Conservation (phyloP, 1,140 invertebrate genomes). For the Cydia fagiglandana region DNA sequence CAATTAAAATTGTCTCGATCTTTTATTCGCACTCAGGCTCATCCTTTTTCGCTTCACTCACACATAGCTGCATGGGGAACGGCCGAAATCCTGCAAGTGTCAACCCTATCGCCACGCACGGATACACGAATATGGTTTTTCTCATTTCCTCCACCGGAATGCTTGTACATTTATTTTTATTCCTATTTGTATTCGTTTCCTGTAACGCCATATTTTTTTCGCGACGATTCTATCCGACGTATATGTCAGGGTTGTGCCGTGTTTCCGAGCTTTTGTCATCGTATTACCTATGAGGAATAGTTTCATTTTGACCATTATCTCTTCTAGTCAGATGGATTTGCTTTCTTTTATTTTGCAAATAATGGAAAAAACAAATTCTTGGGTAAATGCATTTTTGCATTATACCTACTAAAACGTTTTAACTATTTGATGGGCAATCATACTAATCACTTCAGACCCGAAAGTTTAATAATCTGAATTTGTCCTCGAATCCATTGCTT, state of each 20-base stretch:
- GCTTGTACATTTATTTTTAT: slow-evolving; percentile 72
- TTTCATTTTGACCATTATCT: background rate
- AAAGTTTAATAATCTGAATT: too few relatives aligned
- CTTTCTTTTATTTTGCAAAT: too few relatives aligned
- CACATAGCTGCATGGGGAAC: background rate
- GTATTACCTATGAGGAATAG: background rate
- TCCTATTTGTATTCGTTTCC: slow-evolving; percentile 74
- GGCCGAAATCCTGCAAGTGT: slow-evolving; percentile 35
- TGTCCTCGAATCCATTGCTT: too few relatives aligned
- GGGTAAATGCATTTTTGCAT: too few relatives aligned
- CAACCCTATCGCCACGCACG: slow-evolving; percentile 56
- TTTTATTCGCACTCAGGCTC: background rate
- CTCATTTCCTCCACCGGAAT: slow-evolving; percentile 74
- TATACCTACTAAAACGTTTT: too few relatives aligned
- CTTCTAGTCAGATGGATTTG: too few relatives aligned
- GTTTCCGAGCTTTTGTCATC: slow-evolving; percentile 25
- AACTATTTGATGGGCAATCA: too few relatives aligned
- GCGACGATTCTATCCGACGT: slow-evolving; percentile 57
- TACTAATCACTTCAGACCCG: too few relatives aligned
- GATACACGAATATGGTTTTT: slow-evolving; percentile 75
- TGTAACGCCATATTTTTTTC: slow-evolving; percentile 65
- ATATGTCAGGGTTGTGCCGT: slow-evolving; percentile 34
- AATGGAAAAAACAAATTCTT: too few relatives aligned
- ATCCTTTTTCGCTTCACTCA: background rate
- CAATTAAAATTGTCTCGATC: background rate